A percentile compares a stretch with the other conserved stretches of the same genome.
phyloP scores from a whole-genome alignment of 2,888 invertebrate genomes.

The Tiliacea citrago region DNA sequence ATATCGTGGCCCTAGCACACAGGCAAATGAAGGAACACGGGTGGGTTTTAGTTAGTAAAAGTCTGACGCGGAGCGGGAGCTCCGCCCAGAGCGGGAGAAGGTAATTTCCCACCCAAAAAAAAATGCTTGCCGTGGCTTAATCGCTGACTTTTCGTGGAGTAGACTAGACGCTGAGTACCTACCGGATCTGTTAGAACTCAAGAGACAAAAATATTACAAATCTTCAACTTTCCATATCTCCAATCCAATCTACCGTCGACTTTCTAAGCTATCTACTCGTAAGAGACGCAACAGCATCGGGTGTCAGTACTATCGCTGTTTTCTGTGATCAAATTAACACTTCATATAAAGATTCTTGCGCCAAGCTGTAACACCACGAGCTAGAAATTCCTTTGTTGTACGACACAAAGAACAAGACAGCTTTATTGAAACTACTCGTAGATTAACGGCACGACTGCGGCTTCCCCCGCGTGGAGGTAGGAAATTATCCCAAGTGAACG shows the following conservation, averaged over 20 bases:
- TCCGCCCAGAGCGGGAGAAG: too few species aligned
- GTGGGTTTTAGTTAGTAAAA: too few species aligned
- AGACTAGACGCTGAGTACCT: not conserved
- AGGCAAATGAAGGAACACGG: too few species aligned
- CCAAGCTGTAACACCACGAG: slow-evolving; percentile 45
- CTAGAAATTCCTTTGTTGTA: slow-evolving; percentile 65
- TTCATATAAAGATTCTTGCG: slow-evolving; percentile 52
- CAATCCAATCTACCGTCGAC: slow-evolving; percentile 10
- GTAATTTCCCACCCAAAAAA: too few species aligned
- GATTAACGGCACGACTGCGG: slow-evolving; percentile 39
- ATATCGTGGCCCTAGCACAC: too few species aligned
- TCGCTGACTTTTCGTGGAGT: not conserved
- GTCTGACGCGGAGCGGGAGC: too few species aligned
- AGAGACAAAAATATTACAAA: not conserved
- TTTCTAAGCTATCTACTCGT: slow-evolving; percentile 20
- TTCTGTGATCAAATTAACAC: slow-evolving; percentile 65
- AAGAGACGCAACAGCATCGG: slow-evolving; percentile 1
- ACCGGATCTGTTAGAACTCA: not conserved
- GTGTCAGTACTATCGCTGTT: slow-evolving; percentile 12
- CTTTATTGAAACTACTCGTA: slow-evolving; percentile 66
- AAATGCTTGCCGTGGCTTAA: too few species aligned
- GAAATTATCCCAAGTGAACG: not conserved
- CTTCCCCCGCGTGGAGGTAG: not conserved
- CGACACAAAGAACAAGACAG: slow-evolving; percentile 67
- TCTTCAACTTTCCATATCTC: not conserved